These are phyloP conservation scores for Enteromius treurensis DNA, from an alignment of 2,797 vertebrate genomes.

Conservation along the genomic window DNA sequence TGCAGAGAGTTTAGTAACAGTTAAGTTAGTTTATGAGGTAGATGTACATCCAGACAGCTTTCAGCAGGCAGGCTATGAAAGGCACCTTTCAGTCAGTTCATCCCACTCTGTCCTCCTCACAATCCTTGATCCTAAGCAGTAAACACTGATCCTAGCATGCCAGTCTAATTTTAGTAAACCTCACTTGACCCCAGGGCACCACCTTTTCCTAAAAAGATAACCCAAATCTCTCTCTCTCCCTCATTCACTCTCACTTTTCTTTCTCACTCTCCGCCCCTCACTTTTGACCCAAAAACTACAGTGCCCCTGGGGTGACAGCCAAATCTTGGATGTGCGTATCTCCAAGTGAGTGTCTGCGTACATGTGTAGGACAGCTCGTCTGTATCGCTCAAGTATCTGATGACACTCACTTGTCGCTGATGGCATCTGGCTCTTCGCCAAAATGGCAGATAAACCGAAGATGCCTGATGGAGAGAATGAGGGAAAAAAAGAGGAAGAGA, in stretches of 20 bases:
- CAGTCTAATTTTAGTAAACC: conserved; percentile 66
- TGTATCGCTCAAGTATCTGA: conserved; percentile 66
- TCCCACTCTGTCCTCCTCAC: conserved; percentile 45
- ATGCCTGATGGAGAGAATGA: conserved; percentile 49
- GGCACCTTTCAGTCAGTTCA: conserved; percentile 68
- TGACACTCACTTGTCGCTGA: conserved; percentile 66
- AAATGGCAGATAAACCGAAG: conserved; percentile 71
- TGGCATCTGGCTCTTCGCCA: conserved; percentile 77
- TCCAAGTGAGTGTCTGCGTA: conserved; percentile 54
- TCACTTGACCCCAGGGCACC: conserved; percentile 60
- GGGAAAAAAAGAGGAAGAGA: conserved; percentile 43
- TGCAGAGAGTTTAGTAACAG: conserved; percentile 27
- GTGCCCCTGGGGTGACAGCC: conserved; percentile 66
- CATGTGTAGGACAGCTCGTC: conserved; percentile 54
- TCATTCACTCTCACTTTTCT: conserved; percentile 35
- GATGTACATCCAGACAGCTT: conserved; percentile 53
- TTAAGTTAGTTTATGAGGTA: conserved; percentile 65
- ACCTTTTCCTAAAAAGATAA: conserved; percentile 64
- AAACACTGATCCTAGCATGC: conserved; percentile 60
- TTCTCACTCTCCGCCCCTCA: conserved; percentile 42
- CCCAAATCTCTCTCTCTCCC: conserved; percentile 48
- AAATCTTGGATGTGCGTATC: conserved; percentile 47
- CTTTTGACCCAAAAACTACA: conserved; percentile 57
- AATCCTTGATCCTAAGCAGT: conserved; percentile 50
- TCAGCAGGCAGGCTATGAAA: conserved; percentile 63